Base-by-base conservation (phyloP, 2,113 vertebrate genomes). In the Oreochromis aureus region DNA sequence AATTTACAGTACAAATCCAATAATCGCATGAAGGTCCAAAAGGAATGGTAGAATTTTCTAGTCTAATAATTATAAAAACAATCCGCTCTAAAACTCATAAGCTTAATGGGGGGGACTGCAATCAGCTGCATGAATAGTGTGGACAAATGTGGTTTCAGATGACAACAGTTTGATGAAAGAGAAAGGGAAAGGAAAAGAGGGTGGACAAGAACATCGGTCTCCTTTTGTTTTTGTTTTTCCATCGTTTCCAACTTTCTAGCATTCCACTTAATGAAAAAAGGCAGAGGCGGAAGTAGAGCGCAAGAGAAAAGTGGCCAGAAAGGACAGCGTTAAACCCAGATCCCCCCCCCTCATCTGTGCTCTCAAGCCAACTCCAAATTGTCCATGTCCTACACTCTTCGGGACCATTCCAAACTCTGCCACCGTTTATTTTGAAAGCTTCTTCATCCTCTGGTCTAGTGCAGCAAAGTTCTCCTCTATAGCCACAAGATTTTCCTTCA, bases 371-470 rank as follows among this genome's bases (percentile, higher is more conserved):
- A 69, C 86, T 86, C 69, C 63, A 78, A 54, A 91, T 69, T 88
- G 92, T 94, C 92, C 92, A 84, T 93, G 84, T 89, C 89, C 81
- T 86, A 63, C 78, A 73, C 85, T 80, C 56, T 89, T 54, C 55
- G 54, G 54, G 81, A 89, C 84, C 15, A 61, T 46, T 59, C 87
- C 87, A 48, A 86, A 86, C 32, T 83, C 36, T 18, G 56, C 78
- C 16, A 16, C 16, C 2, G 1, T 85, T 97, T 97, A 98, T 95
- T 98, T 97, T 55, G 95, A 95, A 53, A 99, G 90, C 81, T 96
- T 96, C 95, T 98, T 97, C 96, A 98, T 97, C 92, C 98, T 96
- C 86, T 97, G 92, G 11, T 98, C 97, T 53, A 99, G 96, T 32
- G 94, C 95, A 53, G 95, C 82, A 90, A 99, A 97, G 94, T 98